Evolutionary conservation across 2,113 vertebrate species (phyloP).

Genomic region (Clarias gariepinus): DNA sequence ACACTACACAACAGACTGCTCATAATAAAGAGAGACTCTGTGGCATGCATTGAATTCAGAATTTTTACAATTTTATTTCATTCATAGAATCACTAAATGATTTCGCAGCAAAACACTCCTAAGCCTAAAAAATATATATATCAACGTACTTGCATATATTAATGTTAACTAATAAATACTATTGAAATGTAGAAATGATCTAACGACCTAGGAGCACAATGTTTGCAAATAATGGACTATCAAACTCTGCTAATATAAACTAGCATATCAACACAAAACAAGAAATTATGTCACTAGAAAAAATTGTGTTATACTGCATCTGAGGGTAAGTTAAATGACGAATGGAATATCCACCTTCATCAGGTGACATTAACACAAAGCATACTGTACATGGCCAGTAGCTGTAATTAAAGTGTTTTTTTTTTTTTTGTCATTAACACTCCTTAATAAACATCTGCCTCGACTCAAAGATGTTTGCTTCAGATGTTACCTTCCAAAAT

Average conservation of each 20-base stretch:
- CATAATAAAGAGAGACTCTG: constrained; percentile 29
- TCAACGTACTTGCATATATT: not conserved
- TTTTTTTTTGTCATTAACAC: constrained; percentile 52
- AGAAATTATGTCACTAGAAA: constrained; percentile 17
- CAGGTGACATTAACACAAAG: constrained; percentile 28
- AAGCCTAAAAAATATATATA: constrained; percentile 33
- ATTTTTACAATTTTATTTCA: constrained; percentile 54
- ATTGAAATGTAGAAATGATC: not conserved
- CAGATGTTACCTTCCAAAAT: constrained; percentile 67
- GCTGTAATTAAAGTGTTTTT: constrained; percentile 52
- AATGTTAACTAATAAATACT: constrained; percentile 43
- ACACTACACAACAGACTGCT: not conserved
- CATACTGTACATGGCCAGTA: constrained; percentile 39
- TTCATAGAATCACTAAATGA: constrained; percentile 51
- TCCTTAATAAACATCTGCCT: constrained; percentile 53
- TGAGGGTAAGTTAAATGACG: constrained; percentile 1
- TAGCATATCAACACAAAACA: constrained; percentile 50
- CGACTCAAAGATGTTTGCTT: constrained; percentile 60
- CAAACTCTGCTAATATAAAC: constrained; percentile 47
- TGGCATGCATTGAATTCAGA: not conserved
- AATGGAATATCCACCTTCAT: constrained; percentile 15
- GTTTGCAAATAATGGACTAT: constrained; percentile 40
- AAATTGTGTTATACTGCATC: not conserved
- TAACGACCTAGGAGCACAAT: constrained; percentile 33
- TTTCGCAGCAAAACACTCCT: constrained; percentile 60